These are phyloP conservation scores for Acanthaster planci DNA, from an alignment of 35 echinoderm and acorn worm species.

Conservation along the genomic window DNA sequence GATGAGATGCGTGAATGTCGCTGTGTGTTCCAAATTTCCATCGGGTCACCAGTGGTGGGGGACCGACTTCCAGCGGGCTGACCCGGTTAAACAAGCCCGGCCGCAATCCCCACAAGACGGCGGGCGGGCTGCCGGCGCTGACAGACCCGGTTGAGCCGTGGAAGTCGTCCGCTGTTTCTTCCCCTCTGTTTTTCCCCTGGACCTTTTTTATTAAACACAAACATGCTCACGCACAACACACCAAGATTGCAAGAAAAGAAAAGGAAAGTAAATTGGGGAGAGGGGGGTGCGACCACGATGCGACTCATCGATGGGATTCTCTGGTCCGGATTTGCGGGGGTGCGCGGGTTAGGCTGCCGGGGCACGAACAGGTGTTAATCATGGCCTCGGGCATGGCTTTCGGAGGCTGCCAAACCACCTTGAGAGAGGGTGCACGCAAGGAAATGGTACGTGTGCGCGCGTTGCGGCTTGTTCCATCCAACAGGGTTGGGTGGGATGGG, in stretches of 20 bases:
- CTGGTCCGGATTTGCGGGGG: constrained; percentile 1
- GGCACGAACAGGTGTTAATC: not conserved
- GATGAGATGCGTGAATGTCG: not conserved
- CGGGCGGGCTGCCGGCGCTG: not conserved
- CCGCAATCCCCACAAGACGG: not conserved
- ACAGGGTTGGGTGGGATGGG: too few relatives aligned
- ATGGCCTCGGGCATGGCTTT: not conserved
- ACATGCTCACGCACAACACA: too few relatives aligned
- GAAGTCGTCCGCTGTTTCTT: not conserved
- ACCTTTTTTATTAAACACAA: too few relatives aligned
- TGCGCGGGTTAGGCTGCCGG: not conserved
- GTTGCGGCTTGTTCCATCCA: too few relatives aligned
- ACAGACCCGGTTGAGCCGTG: not conserved
- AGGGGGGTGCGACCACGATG: too few relatives aligned
- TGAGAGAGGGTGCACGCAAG: too few relatives aligned
- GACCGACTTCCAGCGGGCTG: not conserved
- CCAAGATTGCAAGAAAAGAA: too few relatives aligned
- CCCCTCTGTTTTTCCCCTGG: not conserved
- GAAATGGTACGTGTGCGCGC: too few relatives aligned
- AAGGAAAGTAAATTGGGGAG: not conserved
- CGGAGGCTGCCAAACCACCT: too few relatives aligned
- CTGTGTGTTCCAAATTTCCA: not conserved
- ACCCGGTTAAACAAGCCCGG: not conserved
- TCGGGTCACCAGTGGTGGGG: not conserved
- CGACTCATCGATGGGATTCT: not conserved